phyloP scores from a whole-genome alignment of 2,888 invertebrate genomes.

The Lordiphosa andalusiaca region DNA sequence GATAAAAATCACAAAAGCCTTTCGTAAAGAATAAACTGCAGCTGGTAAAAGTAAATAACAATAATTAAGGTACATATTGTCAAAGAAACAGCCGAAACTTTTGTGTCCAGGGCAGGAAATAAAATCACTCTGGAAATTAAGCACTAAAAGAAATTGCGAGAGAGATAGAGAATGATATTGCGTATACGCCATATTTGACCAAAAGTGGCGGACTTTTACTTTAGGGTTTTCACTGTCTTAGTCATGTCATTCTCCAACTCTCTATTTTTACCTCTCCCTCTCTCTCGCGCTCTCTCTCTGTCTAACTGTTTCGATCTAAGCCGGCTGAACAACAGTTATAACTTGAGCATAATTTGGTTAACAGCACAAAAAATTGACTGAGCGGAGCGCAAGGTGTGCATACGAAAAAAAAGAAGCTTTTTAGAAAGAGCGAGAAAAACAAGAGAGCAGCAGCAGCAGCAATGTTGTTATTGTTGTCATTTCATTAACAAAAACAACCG shows the following conservation, averaged over 20 bases:
- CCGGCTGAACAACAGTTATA: constrained; percentile 69
- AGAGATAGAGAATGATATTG: constrained; percentile 20
- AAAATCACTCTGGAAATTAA: background rate
- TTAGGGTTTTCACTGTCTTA: constrained; percentile 18
- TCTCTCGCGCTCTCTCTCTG: background rate
- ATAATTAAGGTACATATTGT: constrained; percentile 33
- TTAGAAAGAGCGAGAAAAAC: constrained; percentile 15
- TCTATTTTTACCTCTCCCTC: background rate
- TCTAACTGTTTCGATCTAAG: constrained; percentile 59
- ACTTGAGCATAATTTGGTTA: constrained; percentile 54
- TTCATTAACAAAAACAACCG: constrained; percentile 68
- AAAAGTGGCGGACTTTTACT: constrained; percentile 42
- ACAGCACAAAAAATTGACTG: constrained; percentile 16
- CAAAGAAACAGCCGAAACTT: constrained; percentile 1
- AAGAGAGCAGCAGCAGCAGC: constrained; percentile 23
- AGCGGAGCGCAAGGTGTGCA: constrained; percentile 34
- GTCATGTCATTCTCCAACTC: constrained; percentile 4
- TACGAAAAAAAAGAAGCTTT: constrained; percentile 29
- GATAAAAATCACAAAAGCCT: constrained; percentile 62
- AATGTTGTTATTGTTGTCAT: constrained; percentile 28
- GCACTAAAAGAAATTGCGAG: background rate
- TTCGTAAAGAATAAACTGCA: constrained; percentile 17
- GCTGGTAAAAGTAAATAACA: constrained; percentile 24
- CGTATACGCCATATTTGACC: constrained; percentile 30
- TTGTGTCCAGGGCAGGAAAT: constrained; percentile 21